Conservation (phyloP, 2,113 vertebrate genomes). For the Ciconia stormi region DNA sequence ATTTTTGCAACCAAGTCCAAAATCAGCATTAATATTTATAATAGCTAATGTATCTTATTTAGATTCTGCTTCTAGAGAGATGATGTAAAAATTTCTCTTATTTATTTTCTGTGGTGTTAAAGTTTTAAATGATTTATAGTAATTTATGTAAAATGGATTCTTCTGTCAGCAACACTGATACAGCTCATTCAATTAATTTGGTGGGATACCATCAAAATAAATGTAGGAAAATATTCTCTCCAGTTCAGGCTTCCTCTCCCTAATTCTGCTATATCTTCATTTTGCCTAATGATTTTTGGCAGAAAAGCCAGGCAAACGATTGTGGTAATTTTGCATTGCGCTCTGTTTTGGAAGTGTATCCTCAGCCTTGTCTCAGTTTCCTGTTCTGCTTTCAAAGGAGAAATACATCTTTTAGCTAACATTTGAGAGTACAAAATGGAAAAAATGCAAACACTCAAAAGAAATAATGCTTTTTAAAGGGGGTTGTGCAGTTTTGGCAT, state of each 20-base stretch:
- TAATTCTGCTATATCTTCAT: not conserved
- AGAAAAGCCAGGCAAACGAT: not conserved
- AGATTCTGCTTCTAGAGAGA: not conserved
- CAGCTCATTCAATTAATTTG: not conserved
- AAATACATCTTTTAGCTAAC: not conserved
- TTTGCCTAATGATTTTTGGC: constrained; percentile 11
- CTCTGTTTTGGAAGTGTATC: not conserved
- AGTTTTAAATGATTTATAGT: not conserved
- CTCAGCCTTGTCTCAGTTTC: not conserved
- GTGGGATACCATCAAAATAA: not conserved
- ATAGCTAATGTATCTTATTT: not conserved
- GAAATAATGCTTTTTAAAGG: not conserved
- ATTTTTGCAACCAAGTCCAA: not conserved
- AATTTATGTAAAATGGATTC: not conserved
- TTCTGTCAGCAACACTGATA: not conserved
- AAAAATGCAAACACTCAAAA: not conserved
- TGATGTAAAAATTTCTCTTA: not conserved
- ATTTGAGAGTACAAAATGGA: not conserved
- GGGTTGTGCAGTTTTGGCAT: not conserved
- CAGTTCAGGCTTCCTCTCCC: not conserved
- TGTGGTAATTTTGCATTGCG: not conserved
- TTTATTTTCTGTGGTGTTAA: not conserved
- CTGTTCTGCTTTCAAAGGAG: not conserved
- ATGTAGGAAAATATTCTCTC: not conserved
- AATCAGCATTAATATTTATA: not conserved